Evolutionary conservation across 2,888 invertebrate species (phyloP), one percentile per base, ranked within the genome.

Genomic region (Nasonia oneida): DNA sequence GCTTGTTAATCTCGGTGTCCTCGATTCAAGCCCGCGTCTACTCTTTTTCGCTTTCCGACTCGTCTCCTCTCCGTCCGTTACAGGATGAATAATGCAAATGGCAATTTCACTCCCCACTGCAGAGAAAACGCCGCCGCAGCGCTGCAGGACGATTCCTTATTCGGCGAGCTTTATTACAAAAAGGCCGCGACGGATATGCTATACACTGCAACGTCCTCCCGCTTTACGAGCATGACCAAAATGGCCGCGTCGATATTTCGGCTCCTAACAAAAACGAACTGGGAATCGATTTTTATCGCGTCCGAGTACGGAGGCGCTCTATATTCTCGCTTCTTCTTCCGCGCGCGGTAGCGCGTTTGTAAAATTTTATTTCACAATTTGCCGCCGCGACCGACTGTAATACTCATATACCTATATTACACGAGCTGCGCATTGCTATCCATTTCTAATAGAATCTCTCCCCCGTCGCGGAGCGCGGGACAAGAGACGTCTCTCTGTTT

Each of bases 231-330:
- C 74, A 76, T 75, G 76, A 80, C 57, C 80, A 18, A 76, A 76
- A 53, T 64, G 47, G 39, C 79, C 18, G 10, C 33, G 57, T 8
- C 57, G 70, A 76, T 75, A 76, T 80, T 84, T 84, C 42, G 42
- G 61, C n/a, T 80, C 47, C 42, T 83, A 79, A 83, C 82, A 86
- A 86, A 81, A 86, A 75, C 53, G 82, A 79, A 80, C 83, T 75
- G 61, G 42, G 18, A 83, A 86, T 86, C 82, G 85, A 86, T 86
- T 86, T 61, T 86, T 79, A 79, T 74, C 42, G 70, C 50, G 53
- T 50, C 42, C 47, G 18, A 78, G n/a, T n/a, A 23, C 23, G 64
- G 50, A 14, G 50, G 64, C n/a, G 78, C 23, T 18, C 47, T 78
- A 18, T 64, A 37, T 57, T 76, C 50, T 37, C 18, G 33, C 29